These are phyloP conservation scores for Protonibea diacanthus DNA, from an alignment of 2,797 vertebrate genomes.

Conservation along the genomic window DNA sequence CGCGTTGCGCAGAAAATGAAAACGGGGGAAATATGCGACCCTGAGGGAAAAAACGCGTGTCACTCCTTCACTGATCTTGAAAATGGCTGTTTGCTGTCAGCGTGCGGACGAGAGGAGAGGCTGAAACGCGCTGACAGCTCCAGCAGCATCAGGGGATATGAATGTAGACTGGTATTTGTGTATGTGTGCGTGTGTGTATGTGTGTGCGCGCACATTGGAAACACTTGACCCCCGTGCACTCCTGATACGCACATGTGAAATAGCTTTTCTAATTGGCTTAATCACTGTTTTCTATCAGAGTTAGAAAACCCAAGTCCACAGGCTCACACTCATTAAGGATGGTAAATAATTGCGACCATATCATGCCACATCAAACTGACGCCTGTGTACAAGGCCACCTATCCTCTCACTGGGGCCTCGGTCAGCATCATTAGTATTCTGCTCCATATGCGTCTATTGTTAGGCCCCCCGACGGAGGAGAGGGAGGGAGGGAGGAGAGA, in stretches of 20 bases:
- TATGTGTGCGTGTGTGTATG: not conserved
- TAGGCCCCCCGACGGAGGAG: constrained; percentile 68
- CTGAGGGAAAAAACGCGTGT: constrained; percentile 37
- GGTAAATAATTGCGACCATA: constrained; percentile 1
- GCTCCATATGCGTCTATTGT: constrained; percentile 85
- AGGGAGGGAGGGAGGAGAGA: constrained; percentile 45
- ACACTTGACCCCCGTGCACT: constrained; percentile 10
- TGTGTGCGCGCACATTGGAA: constrained; percentile 10
- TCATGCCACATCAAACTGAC: constrained; percentile 19
- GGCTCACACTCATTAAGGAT: not conserved
- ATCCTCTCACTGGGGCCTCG: constrained; percentile 57
- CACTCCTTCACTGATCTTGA: constrained; percentile 11
- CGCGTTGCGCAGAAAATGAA: constrained; percentile 45
- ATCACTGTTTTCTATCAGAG: not conserved
- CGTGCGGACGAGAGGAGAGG: constrained; percentile 19
- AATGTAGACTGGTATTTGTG: not conserved
- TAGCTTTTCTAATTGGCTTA: accelerated
- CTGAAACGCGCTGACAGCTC: constrained; percentile 57
- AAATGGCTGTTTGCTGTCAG: constrained; percentile 39
- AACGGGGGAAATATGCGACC: constrained; percentile 28
- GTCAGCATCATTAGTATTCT: constrained; percentile 85
- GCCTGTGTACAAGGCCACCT: constrained; percentile 45
- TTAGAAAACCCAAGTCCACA: not conserved
- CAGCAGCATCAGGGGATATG: constrained; percentile 21
- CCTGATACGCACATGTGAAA: not conserved